Evolutionary conservation across 2,888 invertebrate species (phyloP), one percentile per base, ranked within the genome.

Genomic region (Coelogynopora nodosa): DNA sequence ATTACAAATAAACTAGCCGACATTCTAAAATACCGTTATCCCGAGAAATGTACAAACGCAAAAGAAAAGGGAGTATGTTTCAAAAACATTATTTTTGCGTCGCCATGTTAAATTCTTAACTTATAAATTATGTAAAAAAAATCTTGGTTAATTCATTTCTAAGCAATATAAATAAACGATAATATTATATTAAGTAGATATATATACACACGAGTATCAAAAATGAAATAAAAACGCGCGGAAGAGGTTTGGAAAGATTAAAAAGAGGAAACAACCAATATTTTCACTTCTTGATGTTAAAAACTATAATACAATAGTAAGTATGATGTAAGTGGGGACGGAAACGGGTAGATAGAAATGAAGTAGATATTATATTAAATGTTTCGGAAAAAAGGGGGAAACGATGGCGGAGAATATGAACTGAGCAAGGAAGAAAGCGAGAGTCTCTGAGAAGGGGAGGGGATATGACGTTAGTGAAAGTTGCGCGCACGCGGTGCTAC

Each of bases 1-100:
- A 74, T 74, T 10, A 74, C 23, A 74, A 74, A 74, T 74, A 74
- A 74, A 74, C 74, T 74, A 49, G 49, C 49, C 49, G 49, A 49
- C 49, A 49, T 49, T 49, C 49, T 49, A 49, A n/a, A 49, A 49
- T 49, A 49, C 49, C 49, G 49, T 49, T 49, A 49, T 49, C 49
- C 18, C 18, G 5, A 49, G n/a, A n/a, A n/a, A n/a, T n/a, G n/a
- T n/a, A n/a, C n/a, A n/a, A n/a, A n/a, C n/a, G 27, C 23, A 23
- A 23, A 23, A 23, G 23, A 74, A 74, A 74, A 23, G 74, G 23
- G 74, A 74, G 74, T 23, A 23, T 74, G 23, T 74, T 74, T 74
- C 74, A 74, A 74, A 74, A 23, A 26, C 2, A 13, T 74, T 13
- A 74, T 23, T 74, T 74, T 74, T 26, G 23, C 74, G 74, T 74